Base-by-base conservation (phyloP, 2,113 vertebrate genomes). In the Pseudopodoces humilis region DNA sequence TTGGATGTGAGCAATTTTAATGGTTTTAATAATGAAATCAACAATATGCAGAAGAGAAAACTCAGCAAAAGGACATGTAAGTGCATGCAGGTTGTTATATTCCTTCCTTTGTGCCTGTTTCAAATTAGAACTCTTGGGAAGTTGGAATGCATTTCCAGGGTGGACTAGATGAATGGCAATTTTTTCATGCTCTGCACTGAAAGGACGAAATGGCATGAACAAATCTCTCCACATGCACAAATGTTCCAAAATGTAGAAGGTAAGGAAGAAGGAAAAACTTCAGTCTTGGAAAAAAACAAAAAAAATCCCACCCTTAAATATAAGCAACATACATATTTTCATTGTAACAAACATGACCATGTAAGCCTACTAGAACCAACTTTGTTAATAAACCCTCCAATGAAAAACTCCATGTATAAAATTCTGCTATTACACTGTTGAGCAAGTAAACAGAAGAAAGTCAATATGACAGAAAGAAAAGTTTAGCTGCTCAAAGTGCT, bases 1-100 rank as follows among this genome's bases (percentile, higher is more conserved):
- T 83, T 76, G 75, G 74, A 91, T 86, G 81, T 70, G 77, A 94
- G 65, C 82, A 82, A 82, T 81, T 95, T 85, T 75, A 88, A 90
- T 92, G 65, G 53, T 90, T 92, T 93, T 91, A 93, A 95, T 93
- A 90, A 97, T 52, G 68, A 93, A 94, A 88, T 86, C 70, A 84
- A 65, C 78, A 88, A 79, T 62, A 88, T 35, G 50, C 44, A 89
- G 69, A 92, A 90, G 37, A 84, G 47, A 95, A 95, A 93, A 82
- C 52, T 87, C 80, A 93, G 83, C 64, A 83, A 94, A 96, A 92
- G 58, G 72, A 71, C 68, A 28, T 72, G 62, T 58, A 94, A 81
- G 4, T 62, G 47, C 50, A 83, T 37, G 56, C 50, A 82, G 49
- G 58, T 56, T 81, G 84, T 83, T 80, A 31, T 69, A 60, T 53